These are phyloP conservation scores for Tryphoninae sp. DNA, from an alignment of 2,888 invertebrate genomes.

Conservation along the genomic window DNA sequence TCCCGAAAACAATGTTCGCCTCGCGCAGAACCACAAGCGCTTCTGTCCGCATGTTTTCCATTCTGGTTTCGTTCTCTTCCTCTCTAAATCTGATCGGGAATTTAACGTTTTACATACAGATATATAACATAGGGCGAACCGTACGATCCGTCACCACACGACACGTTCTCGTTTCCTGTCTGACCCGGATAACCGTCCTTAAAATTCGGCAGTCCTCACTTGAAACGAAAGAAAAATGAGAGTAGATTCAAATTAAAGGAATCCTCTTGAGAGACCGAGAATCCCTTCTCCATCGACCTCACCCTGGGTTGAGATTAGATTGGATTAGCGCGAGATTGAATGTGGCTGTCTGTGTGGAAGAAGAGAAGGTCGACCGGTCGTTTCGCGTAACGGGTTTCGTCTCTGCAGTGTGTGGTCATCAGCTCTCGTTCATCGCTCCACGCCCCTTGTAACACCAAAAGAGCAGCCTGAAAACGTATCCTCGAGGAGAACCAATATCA, in stretches of 20 bases:
- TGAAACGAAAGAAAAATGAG: conserved; percentile 20
- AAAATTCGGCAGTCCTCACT: conserved; percentile 6
- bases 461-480: conserved; percentile 24
- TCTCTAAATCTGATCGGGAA: background rate
- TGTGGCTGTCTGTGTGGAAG: conserved; percentile 19
- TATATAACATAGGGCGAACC: background rate
- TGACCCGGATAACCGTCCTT: conserved; percentile 10
- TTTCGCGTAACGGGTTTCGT: conserved; percentile 34
- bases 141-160: background rate
- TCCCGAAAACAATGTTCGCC: conserved; percentile 43
- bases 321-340: conserved; percentile 54
- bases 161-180: background rate
- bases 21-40: conserved; percentile 9
- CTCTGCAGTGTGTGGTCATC: conserved; percentile 16
- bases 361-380: conserved; percentile 32
- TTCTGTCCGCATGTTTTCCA: conserved; percentile 8
- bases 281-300: background rate
- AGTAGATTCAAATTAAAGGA: conserved; percentile 43
- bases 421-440: conserved; percentile 11
- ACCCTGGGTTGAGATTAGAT: conserved; percentile 27
- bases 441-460: background rate
- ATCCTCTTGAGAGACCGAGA: background rate
- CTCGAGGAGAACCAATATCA: conserved; percentile 7
- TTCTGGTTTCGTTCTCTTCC: background rate
- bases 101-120: background rate